These are phyloP conservation scores for Gulo gulo DNA, from an alignment of 2,113 vertebrate genomes.

Conservation along the genomic window DNA sequence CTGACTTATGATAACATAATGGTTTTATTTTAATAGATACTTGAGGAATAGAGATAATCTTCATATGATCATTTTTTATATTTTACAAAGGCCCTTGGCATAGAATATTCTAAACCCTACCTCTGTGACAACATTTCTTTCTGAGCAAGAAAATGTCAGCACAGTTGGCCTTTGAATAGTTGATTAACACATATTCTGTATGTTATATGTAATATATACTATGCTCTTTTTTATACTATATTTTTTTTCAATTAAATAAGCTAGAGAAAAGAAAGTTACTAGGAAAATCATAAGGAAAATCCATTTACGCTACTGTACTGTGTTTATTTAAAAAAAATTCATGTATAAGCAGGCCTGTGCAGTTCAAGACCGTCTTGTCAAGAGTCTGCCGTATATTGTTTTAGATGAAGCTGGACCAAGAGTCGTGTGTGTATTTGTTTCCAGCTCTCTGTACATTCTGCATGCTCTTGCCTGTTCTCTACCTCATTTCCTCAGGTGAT, in stretches of 20 bases:
- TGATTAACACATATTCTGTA: not conserved
- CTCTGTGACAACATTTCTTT: not conserved
- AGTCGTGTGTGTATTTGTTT: not conserved
- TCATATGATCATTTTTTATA: not conserved
- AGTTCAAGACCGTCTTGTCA: not conserved
- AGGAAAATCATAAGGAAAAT: not conserved
- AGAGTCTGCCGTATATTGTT: not conserved
- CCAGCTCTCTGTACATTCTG: not conserved
- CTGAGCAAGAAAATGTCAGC: not conserved
- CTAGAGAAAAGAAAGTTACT: not conserved
- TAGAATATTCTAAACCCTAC: not conserved
- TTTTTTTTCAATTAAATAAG: not conserved
- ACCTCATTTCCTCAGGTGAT: not conserved
- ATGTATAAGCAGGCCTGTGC: not conserved
- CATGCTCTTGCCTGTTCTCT: not conserved
- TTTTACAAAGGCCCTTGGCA: not conserved
- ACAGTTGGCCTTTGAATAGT: not conserved
- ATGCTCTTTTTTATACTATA: not conserved
- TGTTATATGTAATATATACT: not conserved
- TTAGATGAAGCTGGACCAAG: not conserved
- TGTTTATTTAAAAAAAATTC: not conserved
- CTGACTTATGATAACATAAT: not conserved
- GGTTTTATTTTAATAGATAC: not conserved
- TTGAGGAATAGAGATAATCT: not conserved
- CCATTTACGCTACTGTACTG: not conserved